Conservation (phyloP, 2,888 invertebrate genomes). For the Aricia artaxerxes region DNA sequence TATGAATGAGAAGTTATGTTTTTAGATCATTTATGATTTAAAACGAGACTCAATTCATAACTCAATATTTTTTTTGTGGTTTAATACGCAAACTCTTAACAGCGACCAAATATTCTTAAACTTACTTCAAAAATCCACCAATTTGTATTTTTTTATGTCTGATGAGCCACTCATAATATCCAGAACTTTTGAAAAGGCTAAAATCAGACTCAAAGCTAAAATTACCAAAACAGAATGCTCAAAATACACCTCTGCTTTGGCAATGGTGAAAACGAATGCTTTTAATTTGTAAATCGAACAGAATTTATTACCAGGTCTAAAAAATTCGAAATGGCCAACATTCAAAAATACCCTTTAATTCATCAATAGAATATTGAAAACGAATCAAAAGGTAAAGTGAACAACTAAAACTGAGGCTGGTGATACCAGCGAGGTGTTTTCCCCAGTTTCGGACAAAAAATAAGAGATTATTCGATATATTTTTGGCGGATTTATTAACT, state of each 20-base stretch:
- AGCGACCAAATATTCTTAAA: no score
- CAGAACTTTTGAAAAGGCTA: neutral
- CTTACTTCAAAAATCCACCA: no score
- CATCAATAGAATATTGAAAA: conserved; percentile 28
- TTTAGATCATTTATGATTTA: no score
- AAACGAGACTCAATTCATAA: no score
- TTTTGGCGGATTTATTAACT: no score
- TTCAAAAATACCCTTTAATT: conserved; percentile 26
- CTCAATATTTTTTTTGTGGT: no score
- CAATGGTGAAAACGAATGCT: neutral
- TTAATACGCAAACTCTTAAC: no score
- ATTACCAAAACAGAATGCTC: neutral
- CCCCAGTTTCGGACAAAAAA: neutral
- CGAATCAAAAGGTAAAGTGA: conserved; percentile 38
- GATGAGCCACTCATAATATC: neutral
- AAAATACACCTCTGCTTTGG: neutral
- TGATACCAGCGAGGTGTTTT: conserved; percentile 30
- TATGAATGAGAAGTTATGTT: no score
- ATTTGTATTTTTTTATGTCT: neutral
- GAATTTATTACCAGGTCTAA: conserved; percentile 19
- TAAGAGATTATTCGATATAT: neutral
- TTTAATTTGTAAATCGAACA: conserved; percentile 8
- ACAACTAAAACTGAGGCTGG: conserved; percentile 46
- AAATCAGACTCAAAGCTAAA: neutral
- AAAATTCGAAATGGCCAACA: conserved; percentile 15